phyloP scores from a whole-genome alignment of 2,888 invertebrate genomes.

The Diplolepis rosae region DNA sequence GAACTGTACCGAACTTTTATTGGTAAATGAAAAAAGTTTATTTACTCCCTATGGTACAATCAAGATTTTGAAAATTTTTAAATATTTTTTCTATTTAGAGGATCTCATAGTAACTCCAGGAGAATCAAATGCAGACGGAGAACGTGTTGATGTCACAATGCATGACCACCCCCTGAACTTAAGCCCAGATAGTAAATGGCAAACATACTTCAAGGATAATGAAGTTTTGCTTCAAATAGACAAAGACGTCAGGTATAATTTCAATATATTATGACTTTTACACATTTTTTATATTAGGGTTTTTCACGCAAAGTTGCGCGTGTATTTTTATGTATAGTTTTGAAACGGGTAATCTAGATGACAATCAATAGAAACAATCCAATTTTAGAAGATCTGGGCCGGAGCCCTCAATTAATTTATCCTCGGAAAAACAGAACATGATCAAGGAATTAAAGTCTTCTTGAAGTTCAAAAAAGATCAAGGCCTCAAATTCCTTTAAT shows the following conservation, averaged over 20 bases:
- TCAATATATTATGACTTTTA: not conserved
- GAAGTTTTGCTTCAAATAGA: slow-evolving; percentile 98
- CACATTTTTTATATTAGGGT: too few relatives aligned
- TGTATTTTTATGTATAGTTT: too few relatives aligned
- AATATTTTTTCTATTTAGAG: slow-evolving; percentile 75
- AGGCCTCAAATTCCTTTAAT: too few relatives aligned
- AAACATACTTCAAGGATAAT: slow-evolving; percentile 96
- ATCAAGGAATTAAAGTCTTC: too few relatives aligned
- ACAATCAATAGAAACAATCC: too few relatives aligned
- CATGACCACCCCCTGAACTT: slow-evolving; percentile 94
- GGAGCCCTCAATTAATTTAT: too few relatives aligned
- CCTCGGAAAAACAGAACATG: too few relatives aligned
- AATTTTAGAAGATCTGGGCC: too few relatives aligned
- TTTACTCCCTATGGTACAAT: not conserved
- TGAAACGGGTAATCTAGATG: too few relatives aligned
- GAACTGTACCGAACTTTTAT: slow-evolving; percentile 88
- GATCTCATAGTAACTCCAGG: slow-evolving; percentile 93
- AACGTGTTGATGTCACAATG: slow-evolving; percentile 76
- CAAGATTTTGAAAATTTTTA: not conserved
- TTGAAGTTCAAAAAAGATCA: too few relatives aligned
- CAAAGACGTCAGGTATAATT: slow-evolving; percentile 87
- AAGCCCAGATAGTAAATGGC: slow-evolving; percentile 97
- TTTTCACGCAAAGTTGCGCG: too few relatives aligned
- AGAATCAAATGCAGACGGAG: slow-evolving; percentile 75
- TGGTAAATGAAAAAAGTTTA: slow-evolving; percentile 74